A percentile compares a stretch with the other conserved stretches of the same genome.
Conservation (phyloP, 2,888 invertebrate genomes). For the Callosobruchus maculatus region DNA sequence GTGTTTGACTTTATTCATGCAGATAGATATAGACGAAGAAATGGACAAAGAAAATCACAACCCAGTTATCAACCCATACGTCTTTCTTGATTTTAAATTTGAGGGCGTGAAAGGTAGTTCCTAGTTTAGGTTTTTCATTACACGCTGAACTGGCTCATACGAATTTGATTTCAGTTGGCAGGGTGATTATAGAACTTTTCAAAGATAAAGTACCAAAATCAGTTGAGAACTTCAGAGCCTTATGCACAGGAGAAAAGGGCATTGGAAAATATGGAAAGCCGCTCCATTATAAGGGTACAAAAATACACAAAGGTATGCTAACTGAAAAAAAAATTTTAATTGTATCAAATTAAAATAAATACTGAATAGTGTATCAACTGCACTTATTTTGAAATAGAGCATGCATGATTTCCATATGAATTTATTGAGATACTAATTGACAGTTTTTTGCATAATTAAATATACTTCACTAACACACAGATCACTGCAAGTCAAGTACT, state of each 20-base stretch:
- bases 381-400: no score
- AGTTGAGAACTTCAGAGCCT: slow-evolving; percentile 84
- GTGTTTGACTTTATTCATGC: no score
- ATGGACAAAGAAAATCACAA: no score
- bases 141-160: background rate
- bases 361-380: no score
- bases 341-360: no score
- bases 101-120: background rate
- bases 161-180: slow-evolving; percentile 60
- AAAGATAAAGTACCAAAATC: slow-evolving; percentile 81
- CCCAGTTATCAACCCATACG: background rate
- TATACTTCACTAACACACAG: no score
- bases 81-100: background rate
- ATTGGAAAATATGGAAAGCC: slow-evolving; percentile 64
- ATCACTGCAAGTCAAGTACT: no score
- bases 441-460: no score
- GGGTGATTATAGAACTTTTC: slow-evolving; percentile 82
- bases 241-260: slow-evolving; percentile 91
- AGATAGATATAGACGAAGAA: no score
- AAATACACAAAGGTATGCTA: slow-evolving; percentile 70
- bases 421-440: no score
- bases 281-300: slow-evolving; percentile 78
- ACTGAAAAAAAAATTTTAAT: no score
- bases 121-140: background rate
- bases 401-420: no score